Percentiles rank a stretch among this genome's conserved stretches.
Evolutionary conservation across 2,113 vertebrate genomes (phyloP).

Genomic region (Donacobius atricapilla): DNA sequence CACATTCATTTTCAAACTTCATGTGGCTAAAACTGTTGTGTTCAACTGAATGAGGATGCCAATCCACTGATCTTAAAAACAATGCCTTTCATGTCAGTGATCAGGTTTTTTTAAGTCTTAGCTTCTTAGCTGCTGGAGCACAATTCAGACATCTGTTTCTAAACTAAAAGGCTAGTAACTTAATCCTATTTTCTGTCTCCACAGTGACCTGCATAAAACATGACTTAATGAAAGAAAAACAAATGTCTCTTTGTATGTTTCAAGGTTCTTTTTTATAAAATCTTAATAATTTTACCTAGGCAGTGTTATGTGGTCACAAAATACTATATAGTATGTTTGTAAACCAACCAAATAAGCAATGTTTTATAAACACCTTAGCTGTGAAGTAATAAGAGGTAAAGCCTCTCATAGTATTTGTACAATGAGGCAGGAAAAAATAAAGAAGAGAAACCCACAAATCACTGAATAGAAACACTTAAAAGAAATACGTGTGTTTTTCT

Average conservation of each 20-base stretch:
- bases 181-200: slow-evolving; percentile 46
- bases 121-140: slow-evolving; percentile 13
- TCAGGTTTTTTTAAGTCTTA: slow-evolving; percentile 4
- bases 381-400: not conserved
- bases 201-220: not conserved
- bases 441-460: not conserved
- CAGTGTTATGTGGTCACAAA: not conserved
- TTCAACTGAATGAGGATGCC: not conserved
- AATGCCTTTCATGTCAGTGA: not conserved
- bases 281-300: not conserved
- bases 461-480: not conserved
- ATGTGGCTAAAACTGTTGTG: not conserved
- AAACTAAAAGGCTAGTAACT: slow-evolving; percentile 31
- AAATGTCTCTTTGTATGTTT: not conserved
- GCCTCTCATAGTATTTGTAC: not conserved
- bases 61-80: not conserved
- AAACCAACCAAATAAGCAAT: accelerated
- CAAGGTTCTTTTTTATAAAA: not conserved
- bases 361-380: not conserved
- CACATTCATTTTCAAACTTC: not conserved
- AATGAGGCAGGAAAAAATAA: not conserved
- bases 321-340: not conserved
- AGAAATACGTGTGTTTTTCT: not conserved
- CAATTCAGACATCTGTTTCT: slow-evolving; percentile 50
- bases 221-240: not conserved